phyloP scores from a whole-genome alignment of 2,888 invertebrate genomes.

The Standfussiana lucernea region DNA sequence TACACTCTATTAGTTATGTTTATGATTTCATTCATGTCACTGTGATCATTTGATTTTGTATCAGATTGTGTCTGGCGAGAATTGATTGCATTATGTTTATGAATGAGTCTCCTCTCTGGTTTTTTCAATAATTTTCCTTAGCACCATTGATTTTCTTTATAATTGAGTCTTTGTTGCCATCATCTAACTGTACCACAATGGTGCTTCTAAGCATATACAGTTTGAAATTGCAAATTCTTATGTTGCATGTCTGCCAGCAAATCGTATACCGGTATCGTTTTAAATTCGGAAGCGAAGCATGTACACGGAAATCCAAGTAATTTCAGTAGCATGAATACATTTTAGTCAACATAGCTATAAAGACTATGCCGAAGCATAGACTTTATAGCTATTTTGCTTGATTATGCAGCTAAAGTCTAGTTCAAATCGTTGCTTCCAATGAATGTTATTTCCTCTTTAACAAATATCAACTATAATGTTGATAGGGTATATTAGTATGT shows the following conservation, averaged over 20 bases:
- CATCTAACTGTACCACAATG: neutral
- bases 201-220: neutral
- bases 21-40: constrained; percentile 40
- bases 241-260: constrained; percentile 48
- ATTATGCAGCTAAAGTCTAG: neutral
- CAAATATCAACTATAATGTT: neutral
- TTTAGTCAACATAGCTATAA: constrained; percentile 15
- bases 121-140: too few species aligned
- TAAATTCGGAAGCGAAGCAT: constrained; percentile 43
- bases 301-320: constrained; percentile 45
- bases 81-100: neutral
- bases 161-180: neutral
- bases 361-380: too few species aligned
- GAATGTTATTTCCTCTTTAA: neutral
- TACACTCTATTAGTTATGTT: constrained; percentile 16
- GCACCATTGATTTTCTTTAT: neutral
- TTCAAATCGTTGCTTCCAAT: neutral
- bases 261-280: constrained; percentile 43
- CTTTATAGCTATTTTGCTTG: constrained; percentile 8
- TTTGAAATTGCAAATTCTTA: constrained; percentile 36
- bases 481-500: neutral
- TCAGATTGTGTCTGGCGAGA: neutral
- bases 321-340: constrained; percentile 49
- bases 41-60: constrained; percentile 31
- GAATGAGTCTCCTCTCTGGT: neutral